A percentile compares a stretch with the other conserved stretches of the same genome.
phyloP scores from a whole-genome alignment of 2,888 invertebrate genomes.

The Drosophila eohydei region DNA sequence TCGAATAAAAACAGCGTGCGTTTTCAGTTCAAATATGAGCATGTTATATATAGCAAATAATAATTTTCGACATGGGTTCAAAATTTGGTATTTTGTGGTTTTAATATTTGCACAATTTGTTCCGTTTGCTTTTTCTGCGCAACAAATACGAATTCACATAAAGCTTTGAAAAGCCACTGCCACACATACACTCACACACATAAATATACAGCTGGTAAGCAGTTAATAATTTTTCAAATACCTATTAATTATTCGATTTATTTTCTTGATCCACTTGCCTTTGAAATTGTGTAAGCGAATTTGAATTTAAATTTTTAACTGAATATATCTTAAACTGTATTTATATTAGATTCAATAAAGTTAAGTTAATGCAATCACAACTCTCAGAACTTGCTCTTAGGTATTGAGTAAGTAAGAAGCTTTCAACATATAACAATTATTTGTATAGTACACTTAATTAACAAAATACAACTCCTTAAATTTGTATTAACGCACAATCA shows the following conservation, averaged over 20 bases:
- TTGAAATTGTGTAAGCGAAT: background rate
- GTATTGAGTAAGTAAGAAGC: background rate
- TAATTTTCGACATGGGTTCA: slow-evolving; percentile 13
- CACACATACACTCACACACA: background rate
- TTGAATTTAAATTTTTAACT: background rate
- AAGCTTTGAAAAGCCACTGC: background rate
- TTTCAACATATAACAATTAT: background rate
- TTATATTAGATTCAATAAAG: background rate
- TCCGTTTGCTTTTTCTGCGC: background rate
- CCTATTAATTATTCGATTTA: background rate
- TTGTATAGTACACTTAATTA: slow-evolving; percentile 24
- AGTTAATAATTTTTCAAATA: background rate
- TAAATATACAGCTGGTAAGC: background rate
- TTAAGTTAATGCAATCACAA: slow-evolving; percentile 9
- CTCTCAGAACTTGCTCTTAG: background rate
- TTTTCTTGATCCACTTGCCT: slow-evolving; percentile 4
- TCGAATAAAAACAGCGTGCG: slow-evolving; percentile 44
- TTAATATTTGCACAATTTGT: slow-evolving; percentile 28
- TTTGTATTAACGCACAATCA: slow-evolving; percentile 17
- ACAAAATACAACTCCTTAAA: slow-evolving; percentile 10
- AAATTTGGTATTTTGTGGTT: slow-evolving; percentile 13
- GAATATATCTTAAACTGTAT: background rate
- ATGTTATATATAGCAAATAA: slow-evolving; percentile 42
- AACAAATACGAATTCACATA: slow-evolving; percentile 4
- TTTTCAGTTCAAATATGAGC: slow-evolving; percentile 65